Base-by-base conservation (phyloP, 2,113 vertebrate species). In the Uria aalge region DNA sequence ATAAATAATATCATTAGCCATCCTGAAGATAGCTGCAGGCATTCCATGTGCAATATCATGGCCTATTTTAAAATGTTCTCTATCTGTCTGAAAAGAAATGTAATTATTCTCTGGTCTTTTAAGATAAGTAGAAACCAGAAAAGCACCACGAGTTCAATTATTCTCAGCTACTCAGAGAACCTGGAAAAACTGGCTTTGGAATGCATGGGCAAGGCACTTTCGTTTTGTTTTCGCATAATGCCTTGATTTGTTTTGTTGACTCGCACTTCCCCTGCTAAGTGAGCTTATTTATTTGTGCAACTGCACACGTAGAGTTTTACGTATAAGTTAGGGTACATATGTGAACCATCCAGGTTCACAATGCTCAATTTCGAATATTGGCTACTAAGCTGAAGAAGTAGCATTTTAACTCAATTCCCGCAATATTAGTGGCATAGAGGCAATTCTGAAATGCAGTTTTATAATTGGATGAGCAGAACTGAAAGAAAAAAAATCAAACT, bases 61-160 rank as follows among this genome's bases (percentile, higher is more conserved):
- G 20, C 21, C 43, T 88, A 27, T 72, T 88, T 90, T 69, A 85
- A 90, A 34, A 7, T 48, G 20, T 40, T 64, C 27, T 66, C 22
- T n/a, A 56, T 11, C 5, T 74, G 12, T 27, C 5, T 59, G 29
- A 88, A 92, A 59, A 74, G 17, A 75, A 93, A 67, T 12, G 2
- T 43, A 76, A 63, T 69, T 87, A 22, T 36, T 60, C 19, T 78
- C 56, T 62, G 47, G 7, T 62, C 5, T 63, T 56, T 84, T 26
- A 94, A 85, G 66, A 68, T 4, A 72, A 93, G 53, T 26, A 66
- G 15, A 85, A 66, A 27, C 4, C 19, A 57, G 29, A 76, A 94
- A 71, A 11, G 19, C 20, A 72, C 11, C 0, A 0, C 0, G 5
- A 78, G 6, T 71, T 56, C 59, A 30, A 32, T 60, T 83, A 30